Evolutionary conservation across 35 echinoderm and acorn worm genomes (phyloP).

Genomic region (Lytechinus pictus): DNA sequence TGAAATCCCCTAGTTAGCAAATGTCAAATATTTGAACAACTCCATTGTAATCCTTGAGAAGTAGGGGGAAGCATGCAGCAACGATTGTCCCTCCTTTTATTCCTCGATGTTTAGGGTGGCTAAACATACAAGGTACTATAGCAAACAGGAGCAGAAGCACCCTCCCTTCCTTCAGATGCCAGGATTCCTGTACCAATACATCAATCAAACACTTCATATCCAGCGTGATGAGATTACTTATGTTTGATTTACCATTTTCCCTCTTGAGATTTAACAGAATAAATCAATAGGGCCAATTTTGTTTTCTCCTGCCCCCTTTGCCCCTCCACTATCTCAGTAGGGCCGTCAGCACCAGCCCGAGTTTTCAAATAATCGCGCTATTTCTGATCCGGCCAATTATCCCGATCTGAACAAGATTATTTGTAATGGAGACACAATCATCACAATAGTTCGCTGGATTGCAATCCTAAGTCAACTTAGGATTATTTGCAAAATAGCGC

Average conservation of each 20-base stretch:
- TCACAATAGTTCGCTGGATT: too few species aligned
- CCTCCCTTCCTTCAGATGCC: background rate
- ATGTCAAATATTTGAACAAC: background rate
- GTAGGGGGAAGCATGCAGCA: background rate
- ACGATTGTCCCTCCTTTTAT: background rate
- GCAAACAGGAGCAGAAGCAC: background rate
- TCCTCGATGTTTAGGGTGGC: background rate
- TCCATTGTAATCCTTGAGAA: background rate
- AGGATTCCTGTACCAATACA: background rate
- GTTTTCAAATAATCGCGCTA: too few species aligned
- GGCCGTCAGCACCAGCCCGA: too few species aligned
- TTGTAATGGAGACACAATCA: too few species aligned
- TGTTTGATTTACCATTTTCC: background rate
- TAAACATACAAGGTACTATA: background rate
- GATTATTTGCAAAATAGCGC: too few species aligned
- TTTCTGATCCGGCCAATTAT: too few species aligned
- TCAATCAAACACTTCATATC: slow-evolving; percentile 19
- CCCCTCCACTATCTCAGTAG: background rate
- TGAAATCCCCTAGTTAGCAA: background rate
- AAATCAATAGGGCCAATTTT: background rate
- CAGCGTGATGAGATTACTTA: background rate
- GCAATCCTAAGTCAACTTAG: too few species aligned
- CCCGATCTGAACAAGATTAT: too few species aligned
- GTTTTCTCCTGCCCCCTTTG: background rate
- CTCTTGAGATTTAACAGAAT: too few species aligned